A percentile compares a stretch with the other conserved stretches of the same genome.
Evolutionary conservation across 1,140 invertebrate genomes (phyloP).

Genomic region (Hypsibius dujardini): DNA sequence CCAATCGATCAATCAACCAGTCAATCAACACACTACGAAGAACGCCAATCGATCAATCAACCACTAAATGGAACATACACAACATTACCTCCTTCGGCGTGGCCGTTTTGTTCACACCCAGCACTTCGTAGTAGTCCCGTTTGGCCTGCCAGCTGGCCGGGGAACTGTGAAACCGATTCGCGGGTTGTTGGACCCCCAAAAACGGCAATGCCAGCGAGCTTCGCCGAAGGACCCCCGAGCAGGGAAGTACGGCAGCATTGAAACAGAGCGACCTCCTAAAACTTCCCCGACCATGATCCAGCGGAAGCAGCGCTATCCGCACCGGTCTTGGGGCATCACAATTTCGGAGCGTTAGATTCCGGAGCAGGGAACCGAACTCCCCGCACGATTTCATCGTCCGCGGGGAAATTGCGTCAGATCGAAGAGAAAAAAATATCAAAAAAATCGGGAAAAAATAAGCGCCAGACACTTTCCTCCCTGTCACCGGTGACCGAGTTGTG

Average conservation of each 20-base stretch:
- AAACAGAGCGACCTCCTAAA: neutral
- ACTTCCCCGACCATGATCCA: neutral
- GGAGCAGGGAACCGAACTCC: neutral
- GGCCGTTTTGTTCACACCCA: constrained; percentile 76
- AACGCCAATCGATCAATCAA: too few relatives aligned
- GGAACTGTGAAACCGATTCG: constrained; percentile 17
- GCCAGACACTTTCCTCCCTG: too few relatives aligned
- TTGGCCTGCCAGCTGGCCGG: constrained; percentile 28
- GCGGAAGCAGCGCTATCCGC: neutral
- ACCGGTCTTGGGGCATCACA: neutral
- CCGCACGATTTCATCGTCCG: neutral
- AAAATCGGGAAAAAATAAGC: too few relatives aligned
- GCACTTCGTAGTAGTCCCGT: constrained; percentile 78
- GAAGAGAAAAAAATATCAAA: too few relatives aligned
- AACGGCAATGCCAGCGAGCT: neutral
- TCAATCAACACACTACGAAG: too few relatives aligned
- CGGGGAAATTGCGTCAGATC: too few relatives aligned
- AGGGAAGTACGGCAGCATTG: neutral
- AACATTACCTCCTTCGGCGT: constrained; percentile 78
- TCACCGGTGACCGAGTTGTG: too few relatives aligned
- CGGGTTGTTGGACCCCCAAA: neutral
- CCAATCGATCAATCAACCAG: too few relatives aligned
- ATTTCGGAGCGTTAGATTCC: neutral
- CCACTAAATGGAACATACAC: too few relatives aligned
- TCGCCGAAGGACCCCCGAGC: neutral